Conservation (phyloP, 2,888 invertebrate species). For the Synanthedon myopaeformis region DNA sequence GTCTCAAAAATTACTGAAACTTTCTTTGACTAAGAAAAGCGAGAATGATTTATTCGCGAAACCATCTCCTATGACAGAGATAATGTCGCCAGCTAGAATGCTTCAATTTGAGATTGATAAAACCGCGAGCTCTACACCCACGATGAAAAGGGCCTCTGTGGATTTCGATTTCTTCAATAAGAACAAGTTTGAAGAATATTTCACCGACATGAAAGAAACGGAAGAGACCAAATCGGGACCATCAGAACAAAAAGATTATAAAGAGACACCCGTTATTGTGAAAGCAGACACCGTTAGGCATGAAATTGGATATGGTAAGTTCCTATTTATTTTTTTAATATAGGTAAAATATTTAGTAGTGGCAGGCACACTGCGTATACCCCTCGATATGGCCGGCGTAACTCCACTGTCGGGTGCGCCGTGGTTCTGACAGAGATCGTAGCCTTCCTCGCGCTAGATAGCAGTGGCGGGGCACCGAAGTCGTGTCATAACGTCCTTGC, state of each 20-base stretch:
- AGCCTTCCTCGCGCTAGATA: too few species aligned
- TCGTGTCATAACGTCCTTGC: too few species aligned
- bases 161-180: conserved; percentile 57
- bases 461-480: too few species aligned
- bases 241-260: conserved; percentile 16
- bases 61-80: conserved; percentile 46
- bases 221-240: conserved; percentile 9
- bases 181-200: conserved; percentile 45
- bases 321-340: too few species aligned
- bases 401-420: too few species aligned
- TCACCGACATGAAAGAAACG: conserved; percentile 24
- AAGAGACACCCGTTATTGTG: conserved; percentile 49
- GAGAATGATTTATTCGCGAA: conserved; percentile 45
- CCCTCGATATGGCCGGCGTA: too few species aligned
- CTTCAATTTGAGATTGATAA: conserved; percentile 50
- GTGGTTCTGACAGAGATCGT: too few species aligned
- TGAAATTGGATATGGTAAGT: conserved; percentile 61
- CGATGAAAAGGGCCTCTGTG: conserved; percentile 56
- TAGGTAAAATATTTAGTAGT: too few species aligned
- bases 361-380: too few species aligned
- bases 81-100: conserved; percentile 62
- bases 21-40: conserved; percentile 37
- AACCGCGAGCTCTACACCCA: conserved; percentile 45
- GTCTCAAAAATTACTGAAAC: conserved; percentile 32
- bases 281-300: conserved; percentile 50